These are phyloP conservation scores for Melanocharis versteri DNA, from an alignment of 2,113 vertebrate species.

Conservation along the genomic window DNA sequence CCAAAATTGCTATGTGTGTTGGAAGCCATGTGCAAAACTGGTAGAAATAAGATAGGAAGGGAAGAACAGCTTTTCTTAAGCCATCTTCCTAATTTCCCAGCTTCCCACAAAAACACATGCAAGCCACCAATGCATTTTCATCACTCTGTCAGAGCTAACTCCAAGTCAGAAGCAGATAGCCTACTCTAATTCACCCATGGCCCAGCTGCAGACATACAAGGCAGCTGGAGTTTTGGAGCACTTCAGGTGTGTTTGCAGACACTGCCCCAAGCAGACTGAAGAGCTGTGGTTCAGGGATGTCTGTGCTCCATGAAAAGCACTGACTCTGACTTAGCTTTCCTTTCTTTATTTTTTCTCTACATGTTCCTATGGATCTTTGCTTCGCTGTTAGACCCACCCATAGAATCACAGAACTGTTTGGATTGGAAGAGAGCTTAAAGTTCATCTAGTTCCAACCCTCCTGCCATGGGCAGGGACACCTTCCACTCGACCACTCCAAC, in stretches of 20 bases:
- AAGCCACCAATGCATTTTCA: background rate
- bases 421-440: background rate
- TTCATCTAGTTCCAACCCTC: background rate
- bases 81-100: background rate
- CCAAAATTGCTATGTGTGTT: background rate
- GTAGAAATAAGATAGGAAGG: background rate
- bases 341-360: background rate
- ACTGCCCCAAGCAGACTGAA: background rate
- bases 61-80: background rate
- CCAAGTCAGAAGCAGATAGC: background rate
- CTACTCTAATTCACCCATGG: background rate
- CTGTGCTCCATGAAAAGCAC: background rate
- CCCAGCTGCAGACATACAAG: background rate
- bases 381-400: background rate
- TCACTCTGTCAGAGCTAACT: background rate
- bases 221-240: background rate
- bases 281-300: background rate
- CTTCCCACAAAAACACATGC: background rate
- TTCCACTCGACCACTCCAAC: background rate
- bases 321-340: background rate
- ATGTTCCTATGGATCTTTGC: rapidly evolving
- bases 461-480: background rate
- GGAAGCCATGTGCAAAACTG: background rate
- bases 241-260: background rate
- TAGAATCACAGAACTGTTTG: background rate